Base-by-base conservation (phyloP, 2,113 vertebrate species). In the Caretta caretta region DNA sequence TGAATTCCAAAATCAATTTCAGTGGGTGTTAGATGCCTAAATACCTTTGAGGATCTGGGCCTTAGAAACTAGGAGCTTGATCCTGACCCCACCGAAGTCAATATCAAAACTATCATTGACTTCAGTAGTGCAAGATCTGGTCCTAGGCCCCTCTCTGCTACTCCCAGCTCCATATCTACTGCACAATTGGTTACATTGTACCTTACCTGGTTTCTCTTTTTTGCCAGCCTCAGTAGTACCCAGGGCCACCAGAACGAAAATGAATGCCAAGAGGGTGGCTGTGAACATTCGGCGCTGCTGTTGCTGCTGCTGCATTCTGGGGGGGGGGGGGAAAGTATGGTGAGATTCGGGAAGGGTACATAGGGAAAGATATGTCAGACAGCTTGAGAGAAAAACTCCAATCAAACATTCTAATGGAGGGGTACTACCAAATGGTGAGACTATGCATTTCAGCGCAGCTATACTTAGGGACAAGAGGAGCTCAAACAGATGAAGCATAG, bases 131-230 rank as follows among this genome's bases (percentile, higher is more conserved):
- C 8, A 72, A 72, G 19, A 72, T 38, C 65, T 72, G 35, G 9
- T 72, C n/a, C n/a, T 72, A 38, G 17, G 65, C 17, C 17, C 19
- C 8, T 10, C 19, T 20, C 16, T 72, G 16, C 35, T 8, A 22
- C 10, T 19, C 9, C 17, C n/a, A 72, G 3, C 19, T 8, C 65
- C n/a, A 72, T 72, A 38, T 38, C 65, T 72, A 22, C n/a, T 72
- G n/a, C 65, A 72, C 19, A 38, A 38, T 22, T 72, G 65, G 85
- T 85, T 38, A 75, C n/a, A 72, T 6, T 10, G 27, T 51, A 57
- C 75, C 82, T 98, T 97, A 98, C 98, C 98, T 96, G 98, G 98
- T 83, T 99, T 99, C 94, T 99, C 98, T 90, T 99, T 99, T 94
- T 99, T 99, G 51, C 98, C 98, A 1, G 98, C 98, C 87, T 98